Base-by-base conservation (phyloP, 2,888 invertebrate genomes). In the Polietes domitor region DNA sequence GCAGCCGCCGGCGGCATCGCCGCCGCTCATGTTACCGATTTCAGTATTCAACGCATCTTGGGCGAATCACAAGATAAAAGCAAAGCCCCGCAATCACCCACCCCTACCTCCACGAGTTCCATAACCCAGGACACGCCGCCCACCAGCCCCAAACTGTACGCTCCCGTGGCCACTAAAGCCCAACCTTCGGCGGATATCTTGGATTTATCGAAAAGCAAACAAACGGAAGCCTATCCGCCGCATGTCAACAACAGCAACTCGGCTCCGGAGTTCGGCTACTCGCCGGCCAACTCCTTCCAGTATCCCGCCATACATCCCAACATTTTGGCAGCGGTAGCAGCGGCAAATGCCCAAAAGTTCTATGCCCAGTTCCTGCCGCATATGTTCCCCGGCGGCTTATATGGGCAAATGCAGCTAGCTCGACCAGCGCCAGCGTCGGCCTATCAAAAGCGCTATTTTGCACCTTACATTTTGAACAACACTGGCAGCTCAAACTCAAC, bases 1-100 rank as follows among this genome's bases (percentile, higher is more conserved):
- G n/a, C n/a, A n/a, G n/a, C n/a, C n/a, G 9, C 53, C n/a, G n/a
- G n/a, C n/a, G n/a, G n/a, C 37, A 37, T 37, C 1, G 83, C 83
- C 53, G 0, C 78, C 80, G 9, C 53, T 77, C 89, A 90, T 80
- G 88, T 90, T 1, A 92, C 92, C 1, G 92, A 92, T 85, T 92
- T 92, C 73, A 92, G 92, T 83, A 92, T 92, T 17, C 91, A 89
- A 83, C 89, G 90, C 43, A 92, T 92, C 75, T 81, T 87, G 21
- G 81, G 85, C 3, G 79, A 75, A 41, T 41, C 41, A 9, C 55
- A 53, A n/a, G 77, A 83, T 0, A 9, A 53, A 1, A 7, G 0
- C 12, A 53, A 2, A 21, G 0, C 37, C 15, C 0, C 1, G 2
- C 68, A 43, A 21, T 32, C 24, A 5, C 10, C 74, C 19, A 21